Evolutionary conservation across 2,797 vertebrate genomes (phyloP), one percentile per base, ranked within the genome.

Genomic region (Pangasius sanitwongsei): DNA sequence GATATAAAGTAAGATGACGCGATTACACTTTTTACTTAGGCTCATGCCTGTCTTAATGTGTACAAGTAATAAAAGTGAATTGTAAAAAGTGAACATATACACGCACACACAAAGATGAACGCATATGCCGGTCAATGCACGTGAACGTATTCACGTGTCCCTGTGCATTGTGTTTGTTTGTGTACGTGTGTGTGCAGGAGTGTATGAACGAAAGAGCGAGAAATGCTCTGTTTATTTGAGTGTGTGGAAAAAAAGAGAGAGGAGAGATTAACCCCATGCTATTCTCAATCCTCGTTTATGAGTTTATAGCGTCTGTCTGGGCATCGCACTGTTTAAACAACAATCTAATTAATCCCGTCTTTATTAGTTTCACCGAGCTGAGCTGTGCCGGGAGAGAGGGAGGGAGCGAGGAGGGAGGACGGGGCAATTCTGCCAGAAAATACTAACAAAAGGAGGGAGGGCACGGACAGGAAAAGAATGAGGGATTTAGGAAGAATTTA

Each of bases 321-420:
- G 95, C 96, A 96, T 96, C 92, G 95, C 95, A 96, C 96, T 97
- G 97, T 98, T 98, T 97, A 97, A 97, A 97, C 97, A 97, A 97
- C 97, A 97, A 96, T 96, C 97, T 97, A 97, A 97, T 97, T 97
- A 97, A 98, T 98, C 97, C 97, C 94, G 94, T 96, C 97, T 98
- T 97, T 97, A 97, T 97, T 97, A 97, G 97, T 97, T 97, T 97
- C 96, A 94, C 96, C 96, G 96, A 97, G 96, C 95, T 95, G 96
- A 97, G 96, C 95, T 95, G 95, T 92, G 93, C 93, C 94, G 95
- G 93, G 94, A 94, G 95, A 95, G 95, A 94, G 94, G 93, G 94
- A 94, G 94, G 92, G 94, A 94, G 94, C 94, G 92, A 93, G 93
- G 93, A 86, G 87, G 86, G 91, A 91, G 90, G 86, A 91, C 65